Evolutionary conservation across 2,888 invertebrate genomes (phyloP).

Genomic region (Invenusta paracnida): DNA sequence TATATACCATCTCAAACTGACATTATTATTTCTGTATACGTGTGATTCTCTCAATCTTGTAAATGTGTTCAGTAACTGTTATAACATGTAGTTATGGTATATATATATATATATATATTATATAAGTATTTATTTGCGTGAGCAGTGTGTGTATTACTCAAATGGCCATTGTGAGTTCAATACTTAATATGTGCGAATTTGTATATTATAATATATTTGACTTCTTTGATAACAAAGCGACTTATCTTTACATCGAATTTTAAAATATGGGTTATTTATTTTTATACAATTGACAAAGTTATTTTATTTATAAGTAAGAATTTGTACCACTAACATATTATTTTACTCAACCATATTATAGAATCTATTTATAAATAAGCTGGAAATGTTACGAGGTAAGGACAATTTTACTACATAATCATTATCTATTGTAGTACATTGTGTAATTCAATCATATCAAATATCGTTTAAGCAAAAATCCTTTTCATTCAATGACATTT

Average conservation of each 20-base stretch:
- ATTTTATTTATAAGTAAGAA: too few relatives aligned
- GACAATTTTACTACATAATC: too few relatives aligned
- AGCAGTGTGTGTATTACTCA: background rate
- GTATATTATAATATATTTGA: slow-evolving; percentile 17
- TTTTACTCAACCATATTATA: too few relatives aligned
- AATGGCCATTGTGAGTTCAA: background rate
- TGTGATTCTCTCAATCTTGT: background rate
- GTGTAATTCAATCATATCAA: too few relatives aligned
- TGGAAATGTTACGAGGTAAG: too few relatives aligned
- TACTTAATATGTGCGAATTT: background rate
- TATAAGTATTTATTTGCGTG: background rate
- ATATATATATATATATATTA: background rate
- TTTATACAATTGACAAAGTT: too few relatives aligned
- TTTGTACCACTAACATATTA: too few relatives aligned
- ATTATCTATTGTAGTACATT: too few relatives aligned
- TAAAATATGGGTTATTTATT: too few relatives aligned
- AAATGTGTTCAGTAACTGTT: background rate
- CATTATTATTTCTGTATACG: background rate
- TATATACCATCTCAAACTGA: background rate
- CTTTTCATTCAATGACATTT: too few relatives aligned
- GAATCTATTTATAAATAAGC: too few relatives aligned
- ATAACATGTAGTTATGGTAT: background rate
- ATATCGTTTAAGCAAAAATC: too few relatives aligned
- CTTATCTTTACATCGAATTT: background rate
- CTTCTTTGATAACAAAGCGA: background rate